phyloP scores from a whole-genome alignment of 2,797 vertebrate species.

The Bryconaethiops microstoma region DNA sequence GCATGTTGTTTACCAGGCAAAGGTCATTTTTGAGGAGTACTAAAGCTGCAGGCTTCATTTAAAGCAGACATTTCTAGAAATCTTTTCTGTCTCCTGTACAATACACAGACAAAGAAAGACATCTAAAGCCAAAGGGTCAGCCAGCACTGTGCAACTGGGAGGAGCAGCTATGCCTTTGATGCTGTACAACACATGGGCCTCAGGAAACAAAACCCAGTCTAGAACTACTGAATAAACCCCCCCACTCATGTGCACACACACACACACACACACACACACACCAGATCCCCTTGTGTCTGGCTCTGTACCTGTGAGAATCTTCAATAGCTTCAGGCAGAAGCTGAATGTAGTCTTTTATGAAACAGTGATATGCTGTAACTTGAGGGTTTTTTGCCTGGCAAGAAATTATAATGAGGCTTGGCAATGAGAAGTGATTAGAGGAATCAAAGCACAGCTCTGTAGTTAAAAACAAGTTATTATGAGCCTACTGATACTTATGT shows the following conservation, averaged over 20 bases:
- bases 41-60: conserved; percentile 4
- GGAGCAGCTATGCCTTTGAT: conserved; percentile 37
- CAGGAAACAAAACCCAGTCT: conserved; percentile 29
- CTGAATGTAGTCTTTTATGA: conserved; percentile 14
- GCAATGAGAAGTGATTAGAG: background rate
- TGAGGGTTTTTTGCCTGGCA: background rate
- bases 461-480: background rate
- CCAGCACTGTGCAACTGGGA: conserved; percentile 30
- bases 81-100: conserved; percentile 1
- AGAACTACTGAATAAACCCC: background rate
- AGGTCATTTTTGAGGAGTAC: conserved; percentile 18
- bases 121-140: conserved; percentile 40
- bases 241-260: background rate
- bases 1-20: conserved; percentile 13
- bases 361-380: conserved; percentile 25
- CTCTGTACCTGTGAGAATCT: conserved; percentile 30
- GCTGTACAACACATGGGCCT: conserved; percentile 35
- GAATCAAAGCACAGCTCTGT: background rate
- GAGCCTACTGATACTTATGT: background rate
- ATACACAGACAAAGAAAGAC: conserved; percentile 15
- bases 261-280: conserved; percentile 13
- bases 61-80: conserved; percentile 17
- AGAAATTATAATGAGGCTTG: background rate
- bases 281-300: conserved; percentile 49
- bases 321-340: conserved; percentile 25